Base-by-base conservation (phyloP, 2,113 vertebrate species). In the Notiomystis cincta region DNA sequence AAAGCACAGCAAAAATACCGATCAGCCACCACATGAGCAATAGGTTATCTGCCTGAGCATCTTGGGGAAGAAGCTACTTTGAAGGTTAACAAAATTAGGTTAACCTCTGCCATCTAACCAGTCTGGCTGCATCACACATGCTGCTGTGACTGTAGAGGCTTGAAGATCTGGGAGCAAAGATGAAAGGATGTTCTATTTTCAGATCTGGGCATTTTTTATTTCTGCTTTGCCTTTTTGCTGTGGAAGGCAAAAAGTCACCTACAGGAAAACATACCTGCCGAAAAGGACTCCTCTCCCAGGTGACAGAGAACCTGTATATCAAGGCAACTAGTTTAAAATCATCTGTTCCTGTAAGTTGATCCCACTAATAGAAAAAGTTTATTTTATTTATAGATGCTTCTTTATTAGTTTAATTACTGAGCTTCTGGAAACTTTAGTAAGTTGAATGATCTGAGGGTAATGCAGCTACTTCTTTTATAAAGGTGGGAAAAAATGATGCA, bases 311-410 rank as follows among this genome's bases (percentile, higher is more conserved):
- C 21, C 94, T 98, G 30, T 96, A 87, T 78, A 37, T 94, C 94
- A 97, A 97, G 89, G 90, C 91, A 79, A 94, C 94, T 40, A 85
- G 85, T 91, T 94, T 98, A 83, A 97, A 97, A 91, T 90, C 97
- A 80, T 95, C 96, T 70, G 25, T 97, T 95, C 96, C 97, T 65
- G 97, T 98, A 97, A 98, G 98, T 97, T 94, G 90, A 92, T 72
- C 31, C 64, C 77, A 79, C 30, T 40, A 71, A 58, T 11, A 60
- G 48, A 73, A 86, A 81, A 92, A 50, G 40, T 42, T 92, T 60
- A 9, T 88, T 89, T 83, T 73, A 31, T 83, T 67, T 90, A 45
- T 60, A 81, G 44, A 71, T 65, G 31, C 9, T 81, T 90, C 45
- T 93, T 83, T 78, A 27, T 47, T 35, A 40, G 30, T 82, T 86